Evolutionary conservation across 2,888 invertebrate species (phyloP).

Genomic region (Orgyia antiqua): DNA sequence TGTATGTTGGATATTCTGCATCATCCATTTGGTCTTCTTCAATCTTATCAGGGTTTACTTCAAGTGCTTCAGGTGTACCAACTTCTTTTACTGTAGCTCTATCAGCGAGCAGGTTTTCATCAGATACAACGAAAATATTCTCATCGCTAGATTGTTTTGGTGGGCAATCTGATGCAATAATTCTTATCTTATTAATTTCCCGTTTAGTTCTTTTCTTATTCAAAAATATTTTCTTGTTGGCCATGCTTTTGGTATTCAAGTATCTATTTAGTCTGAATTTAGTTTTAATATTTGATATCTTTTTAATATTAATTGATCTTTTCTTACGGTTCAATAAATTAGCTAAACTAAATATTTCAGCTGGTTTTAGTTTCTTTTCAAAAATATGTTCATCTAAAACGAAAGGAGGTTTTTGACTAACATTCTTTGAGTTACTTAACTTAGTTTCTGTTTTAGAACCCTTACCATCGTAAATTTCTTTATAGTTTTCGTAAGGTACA

Average conservation of each 20-base stretch:
- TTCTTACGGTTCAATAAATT: constrained; percentile 43
- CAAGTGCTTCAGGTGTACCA: constrained; percentile 24
- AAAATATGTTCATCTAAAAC: constrained; percentile 37
- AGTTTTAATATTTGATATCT: constrained; percentile 40
- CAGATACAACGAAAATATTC: constrained; percentile 46
- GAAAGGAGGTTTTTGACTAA: constrained; percentile 11
- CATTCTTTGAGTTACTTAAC: not conserved
- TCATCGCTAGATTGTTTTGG: constrained; percentile 36
- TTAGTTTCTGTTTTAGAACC: constrained; percentile 15
- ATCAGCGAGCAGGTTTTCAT: constrained; percentile 48
- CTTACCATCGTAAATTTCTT: constrained; percentile 33
- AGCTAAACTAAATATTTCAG: constrained; percentile 44
- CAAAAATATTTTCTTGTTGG: constrained; percentile 35
- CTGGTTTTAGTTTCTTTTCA: constrained; percentile 40
- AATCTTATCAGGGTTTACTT: constrained; percentile 16
- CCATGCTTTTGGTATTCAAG: constrained; percentile 45
- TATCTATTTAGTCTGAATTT: constrained; percentile 44
- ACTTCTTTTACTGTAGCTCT: constrained; percentile 42
- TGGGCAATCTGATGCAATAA: constrained; percentile 42
- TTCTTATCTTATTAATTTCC: constrained; percentile 51
- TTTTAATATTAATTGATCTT: constrained; percentile 37
- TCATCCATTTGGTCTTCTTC: constrained; percentile 31
- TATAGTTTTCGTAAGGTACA: constrained; percentile 35
- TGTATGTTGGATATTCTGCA: constrained; percentile 14
- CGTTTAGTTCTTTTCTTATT: constrained; percentile 55